These are phyloP conservation scores for Propithecus perrieri DNA, from an alignment of 2,797 vertebrate genomes.

Conservation along the genomic window DNA sequence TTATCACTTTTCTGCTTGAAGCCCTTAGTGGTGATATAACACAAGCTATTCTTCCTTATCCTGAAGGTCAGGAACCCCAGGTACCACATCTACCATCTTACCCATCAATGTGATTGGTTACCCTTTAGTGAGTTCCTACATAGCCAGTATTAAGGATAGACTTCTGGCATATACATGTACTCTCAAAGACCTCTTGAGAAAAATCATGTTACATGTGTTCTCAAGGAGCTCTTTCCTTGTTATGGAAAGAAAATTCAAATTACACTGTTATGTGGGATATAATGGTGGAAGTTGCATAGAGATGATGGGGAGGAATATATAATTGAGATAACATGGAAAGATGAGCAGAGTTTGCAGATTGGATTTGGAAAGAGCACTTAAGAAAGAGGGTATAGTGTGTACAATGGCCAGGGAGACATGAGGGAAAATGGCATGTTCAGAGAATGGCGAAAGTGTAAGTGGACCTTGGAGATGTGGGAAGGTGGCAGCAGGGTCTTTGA, in stretches of 20 bases:
- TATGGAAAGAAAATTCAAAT: background rate
- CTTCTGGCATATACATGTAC: background rate
- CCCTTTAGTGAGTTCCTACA: background rate
- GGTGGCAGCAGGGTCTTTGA: background rate
- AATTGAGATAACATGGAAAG: background rate
- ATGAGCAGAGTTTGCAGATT: background rate
- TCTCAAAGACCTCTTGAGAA: background rate
- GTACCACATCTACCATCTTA: background rate
- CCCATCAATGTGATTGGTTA: background rate
- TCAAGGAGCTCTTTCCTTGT: background rate
- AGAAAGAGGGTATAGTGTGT: background rate
- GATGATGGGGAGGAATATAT: background rate
- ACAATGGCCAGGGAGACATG: background rate
- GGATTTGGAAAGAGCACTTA: background rate
- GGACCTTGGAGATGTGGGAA: rapidly evolving
- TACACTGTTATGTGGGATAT: background rate
- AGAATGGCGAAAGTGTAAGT: background rate
- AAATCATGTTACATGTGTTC: background rate
- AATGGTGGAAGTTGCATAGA: background rate
- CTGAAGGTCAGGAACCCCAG: background rate
- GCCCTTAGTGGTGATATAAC: background rate
- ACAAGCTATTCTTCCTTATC: background rate
- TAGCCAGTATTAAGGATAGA: background rate
- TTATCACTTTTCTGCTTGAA: background rate
- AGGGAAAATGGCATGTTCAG: background rate